phyloP scores from a whole-genome alignment of 2,113 vertebrate genomes.

The Pampusana beccarii region DNA sequence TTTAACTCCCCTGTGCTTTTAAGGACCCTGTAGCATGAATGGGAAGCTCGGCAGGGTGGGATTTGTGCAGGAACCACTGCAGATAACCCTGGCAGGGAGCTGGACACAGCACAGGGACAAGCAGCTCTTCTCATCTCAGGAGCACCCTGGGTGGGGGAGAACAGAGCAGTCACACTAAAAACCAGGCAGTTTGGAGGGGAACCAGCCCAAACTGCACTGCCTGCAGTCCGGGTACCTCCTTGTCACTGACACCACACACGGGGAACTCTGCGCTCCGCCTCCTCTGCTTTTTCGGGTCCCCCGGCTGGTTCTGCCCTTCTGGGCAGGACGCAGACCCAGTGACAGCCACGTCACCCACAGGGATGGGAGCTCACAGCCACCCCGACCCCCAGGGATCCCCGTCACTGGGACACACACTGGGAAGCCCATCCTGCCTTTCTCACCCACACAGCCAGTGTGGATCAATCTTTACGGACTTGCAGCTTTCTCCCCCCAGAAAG shows the following conservation, averaged over 20 bases:
- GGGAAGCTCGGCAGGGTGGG: background rate
- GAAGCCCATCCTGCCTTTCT: background rate
- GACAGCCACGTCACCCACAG: fast-evolving
- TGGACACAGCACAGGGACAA: fast-evolving
- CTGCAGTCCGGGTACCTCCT: background rate
- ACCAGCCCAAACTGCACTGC: background rate
- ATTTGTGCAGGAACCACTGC: fast-evolving
- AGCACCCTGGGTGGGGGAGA: background rate
- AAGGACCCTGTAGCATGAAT: background rate
- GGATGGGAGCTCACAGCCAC: background rate
- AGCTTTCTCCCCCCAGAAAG: background rate
- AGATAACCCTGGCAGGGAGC: fast-evolving
- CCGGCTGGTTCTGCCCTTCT: background rate
- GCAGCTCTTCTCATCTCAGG: background rate
- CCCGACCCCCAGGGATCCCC: background rate
- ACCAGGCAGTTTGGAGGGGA: background rate
- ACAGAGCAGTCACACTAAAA: background rate
- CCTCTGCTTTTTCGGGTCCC: background rate
- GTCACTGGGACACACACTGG: fast-evolving
- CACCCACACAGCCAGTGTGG: background rate
- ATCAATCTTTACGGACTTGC: fast-evolving
- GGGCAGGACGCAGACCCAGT: background rate
- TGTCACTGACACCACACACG: fast-evolving
- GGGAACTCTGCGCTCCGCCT: background rate
- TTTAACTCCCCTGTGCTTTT: background rate